phyloP scores from a whole-genome alignment of 35 echinoderm and acorn worm genomes.

The Hemicentrotus pulcherrimus region DNA sequence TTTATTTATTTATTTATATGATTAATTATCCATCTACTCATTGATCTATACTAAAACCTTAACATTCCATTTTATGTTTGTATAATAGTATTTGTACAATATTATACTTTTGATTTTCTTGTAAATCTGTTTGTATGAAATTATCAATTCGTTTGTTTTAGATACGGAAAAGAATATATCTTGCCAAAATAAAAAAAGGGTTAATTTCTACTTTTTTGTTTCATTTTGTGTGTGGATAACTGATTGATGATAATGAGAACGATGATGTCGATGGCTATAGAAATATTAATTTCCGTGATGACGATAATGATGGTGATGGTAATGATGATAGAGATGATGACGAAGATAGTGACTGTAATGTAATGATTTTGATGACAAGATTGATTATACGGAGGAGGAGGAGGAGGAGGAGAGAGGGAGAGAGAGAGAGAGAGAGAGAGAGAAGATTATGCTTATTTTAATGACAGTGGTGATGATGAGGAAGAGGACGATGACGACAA shows the following conservation, averaged over 20 bases:
- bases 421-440: too few species aligned
- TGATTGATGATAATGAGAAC: background rate
- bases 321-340: background rate
- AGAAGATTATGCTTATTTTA: background rate
- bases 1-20: background rate
- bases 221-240: background rate
- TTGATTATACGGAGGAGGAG: background rate
- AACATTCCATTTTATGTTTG: background rate
- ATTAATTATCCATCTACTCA: background rate
- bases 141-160: background rate
- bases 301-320: background rate
- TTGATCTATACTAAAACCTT: background rate
- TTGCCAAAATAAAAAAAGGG: background rate
- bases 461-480: background rate
- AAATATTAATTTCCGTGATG: background rate
- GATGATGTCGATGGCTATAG: background rate
- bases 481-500: background rate
- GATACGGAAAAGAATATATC: background rate
- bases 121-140: conserved; percentile 4
- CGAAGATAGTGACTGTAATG: background rate
- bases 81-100: background rate
- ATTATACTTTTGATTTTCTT: background rate
- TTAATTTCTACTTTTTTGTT: background rate
- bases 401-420: background rate
- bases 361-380: background rate